These are phyloP conservation scores for Dolichopus griseipennis DNA, from an alignment of 2,888 invertebrate genomes.

Conservation along the genomic window DNA sequence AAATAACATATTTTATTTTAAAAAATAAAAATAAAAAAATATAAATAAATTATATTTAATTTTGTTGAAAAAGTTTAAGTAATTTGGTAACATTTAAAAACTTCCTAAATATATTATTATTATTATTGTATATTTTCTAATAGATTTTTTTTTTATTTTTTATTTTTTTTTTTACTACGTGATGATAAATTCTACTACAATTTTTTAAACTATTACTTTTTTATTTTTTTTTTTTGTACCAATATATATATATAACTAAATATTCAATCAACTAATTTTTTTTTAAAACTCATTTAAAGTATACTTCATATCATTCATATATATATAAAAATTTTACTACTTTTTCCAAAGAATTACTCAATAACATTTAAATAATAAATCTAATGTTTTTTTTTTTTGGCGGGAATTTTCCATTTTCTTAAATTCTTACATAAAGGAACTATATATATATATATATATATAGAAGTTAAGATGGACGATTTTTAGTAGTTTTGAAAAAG, in stretches of 20 bases:
- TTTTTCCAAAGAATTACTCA: not conserved
- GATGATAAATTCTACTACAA: not conserved
- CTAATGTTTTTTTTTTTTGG: not conserved
- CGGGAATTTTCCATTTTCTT: too few relatives aligned
- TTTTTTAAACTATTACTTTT: not conserved
- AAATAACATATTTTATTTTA: too few relatives aligned
- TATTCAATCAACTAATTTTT: not conserved
- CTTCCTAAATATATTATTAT: constrained; percentile 4
- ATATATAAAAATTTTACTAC: constrained; percentile 9
- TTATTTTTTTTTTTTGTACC: too few relatives aligned
- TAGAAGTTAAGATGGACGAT: too few relatives aligned
- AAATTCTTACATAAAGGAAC: too few relatives aligned
- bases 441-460: too few relatives aligned
- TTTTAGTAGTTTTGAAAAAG: too few relatives aligned
- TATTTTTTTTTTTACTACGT: not conserved
- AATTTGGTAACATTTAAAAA: not conserved
- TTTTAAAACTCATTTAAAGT: not conserved
- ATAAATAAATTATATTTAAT: too few relatives aligned
- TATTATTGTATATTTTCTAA: constrained; percentile 3
- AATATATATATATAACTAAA: not conserved
- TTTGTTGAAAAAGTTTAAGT: too few relatives aligned
- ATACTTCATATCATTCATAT: not conserved
- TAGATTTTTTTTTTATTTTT: too few relatives aligned
- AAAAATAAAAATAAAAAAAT: too few relatives aligned
- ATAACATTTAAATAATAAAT: not conserved